phyloP scores from a whole-genome alignment of 53 echinoderm and acorn worm genomes.

The Hippasteria phrygiana region DNA sequence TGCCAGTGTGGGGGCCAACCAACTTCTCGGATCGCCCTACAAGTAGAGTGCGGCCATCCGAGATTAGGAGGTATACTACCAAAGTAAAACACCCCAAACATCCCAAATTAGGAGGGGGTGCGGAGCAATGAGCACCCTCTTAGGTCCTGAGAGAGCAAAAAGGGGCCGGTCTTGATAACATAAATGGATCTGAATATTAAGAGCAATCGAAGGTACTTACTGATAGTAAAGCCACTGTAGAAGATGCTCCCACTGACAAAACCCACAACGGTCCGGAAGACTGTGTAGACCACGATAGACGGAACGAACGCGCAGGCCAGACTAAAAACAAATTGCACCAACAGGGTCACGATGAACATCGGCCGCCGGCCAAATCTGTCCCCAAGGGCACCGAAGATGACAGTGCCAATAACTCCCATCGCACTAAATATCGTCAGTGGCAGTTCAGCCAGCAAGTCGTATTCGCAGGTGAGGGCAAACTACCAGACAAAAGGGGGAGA shows the following conservation, averaged over 20 bases:
- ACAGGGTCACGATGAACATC: conserved; percentile 1
- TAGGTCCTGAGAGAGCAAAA: no score
- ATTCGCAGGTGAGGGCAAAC: neutral
- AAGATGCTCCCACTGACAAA: conserved; percentile 2
- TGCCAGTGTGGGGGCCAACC: no score
- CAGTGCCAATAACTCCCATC: neutral
- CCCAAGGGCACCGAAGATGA: neutral
- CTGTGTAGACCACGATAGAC: neutral
- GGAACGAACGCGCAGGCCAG: conserved; percentile 15
- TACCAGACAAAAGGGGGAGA: conserved; percentile 6
- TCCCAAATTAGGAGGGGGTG: no score
- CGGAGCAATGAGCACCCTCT: no score
- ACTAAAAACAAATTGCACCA: neutral
- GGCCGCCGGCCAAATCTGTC: conserved; percentile 43
- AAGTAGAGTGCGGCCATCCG: no score
- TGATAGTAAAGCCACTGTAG: conserved; percentile 10
- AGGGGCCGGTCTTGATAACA: no score
- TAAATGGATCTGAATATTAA: no score
- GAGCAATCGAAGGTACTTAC: conserved; percentile 17
- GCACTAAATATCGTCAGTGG: neutral
- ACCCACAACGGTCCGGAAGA: conserved; percentile 5
- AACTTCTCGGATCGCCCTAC: no score
- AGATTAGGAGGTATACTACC: no score
- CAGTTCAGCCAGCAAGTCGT: neutral
- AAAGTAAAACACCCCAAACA: no score